Evolutionary conservation across 2,113 vertebrate species (phyloP).

Genomic region (Grallaria varia): DNA sequence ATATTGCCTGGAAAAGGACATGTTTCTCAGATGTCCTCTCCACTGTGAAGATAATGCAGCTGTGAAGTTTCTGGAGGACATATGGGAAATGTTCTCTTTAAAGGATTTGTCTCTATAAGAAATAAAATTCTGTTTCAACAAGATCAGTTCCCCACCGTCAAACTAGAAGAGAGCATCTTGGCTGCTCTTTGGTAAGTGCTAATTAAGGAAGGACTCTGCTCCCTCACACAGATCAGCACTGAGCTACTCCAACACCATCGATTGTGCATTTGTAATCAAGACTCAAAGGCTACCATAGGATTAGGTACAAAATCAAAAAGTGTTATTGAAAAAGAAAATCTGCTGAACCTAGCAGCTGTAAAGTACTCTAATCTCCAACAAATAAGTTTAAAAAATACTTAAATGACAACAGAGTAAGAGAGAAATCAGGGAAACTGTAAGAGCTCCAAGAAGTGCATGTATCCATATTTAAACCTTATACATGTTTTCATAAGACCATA

Average conservation of each 20-base stretch:
- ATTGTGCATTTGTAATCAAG: conserved; percentile 29
- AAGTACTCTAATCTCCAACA: not conserved
- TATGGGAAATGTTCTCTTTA: not conserved
- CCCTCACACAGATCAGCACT: not conserved
- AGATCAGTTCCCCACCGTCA: not conserved
- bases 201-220: conserved; percentile 11
- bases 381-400: not conserved
- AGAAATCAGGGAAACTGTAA: not conserved
- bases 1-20: not conserved
- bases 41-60: not conserved
- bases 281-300: not conserved
- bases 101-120: not conserved
- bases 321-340: not conserved
- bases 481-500: not conserved
- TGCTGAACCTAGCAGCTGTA: not conserved
- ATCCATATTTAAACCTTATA: not conserved
- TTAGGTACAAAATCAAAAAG: conserved; percentile 10
- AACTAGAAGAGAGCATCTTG: not conserved
- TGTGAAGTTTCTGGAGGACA: not conserved
- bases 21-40: not conserved
- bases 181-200: not conserved
- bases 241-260: not conserved
- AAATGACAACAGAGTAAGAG: not conserved
- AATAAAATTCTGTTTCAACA: not conserved
- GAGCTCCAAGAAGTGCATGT: not conserved